Evolutionary conservation across 2,113 vertebrate genomes (phyloP).

Genomic region (Hassar affinis): DNA sequence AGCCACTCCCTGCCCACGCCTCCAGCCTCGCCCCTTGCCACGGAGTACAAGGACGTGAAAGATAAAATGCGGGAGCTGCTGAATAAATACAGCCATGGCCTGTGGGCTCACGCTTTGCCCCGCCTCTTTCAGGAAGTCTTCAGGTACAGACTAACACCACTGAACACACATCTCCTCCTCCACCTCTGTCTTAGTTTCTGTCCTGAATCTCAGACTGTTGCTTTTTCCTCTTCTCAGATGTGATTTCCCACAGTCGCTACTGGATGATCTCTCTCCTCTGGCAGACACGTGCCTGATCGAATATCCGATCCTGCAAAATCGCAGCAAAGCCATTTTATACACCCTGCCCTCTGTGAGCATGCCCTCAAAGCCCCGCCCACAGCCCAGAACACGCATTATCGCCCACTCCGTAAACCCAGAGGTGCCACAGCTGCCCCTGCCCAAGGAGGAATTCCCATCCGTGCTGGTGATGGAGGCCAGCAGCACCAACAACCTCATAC

Average conservation of each 20-base stretch:
- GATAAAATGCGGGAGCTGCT: conserved; percentile 79
- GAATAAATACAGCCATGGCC: conserved; percentile 78
- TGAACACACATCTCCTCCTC: neutral
- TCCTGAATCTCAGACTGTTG: neutral
- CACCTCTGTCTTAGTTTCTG: neutral
- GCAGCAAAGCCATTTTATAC: conserved; percentile 86
- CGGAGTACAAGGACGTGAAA: conserved; percentile 67
- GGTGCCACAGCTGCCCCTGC: conserved; percentile 75
- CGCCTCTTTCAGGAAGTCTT: conserved; percentile 83
- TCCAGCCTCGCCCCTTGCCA: conserved; percentile 4
- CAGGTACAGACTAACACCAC: conserved; percentile 57
- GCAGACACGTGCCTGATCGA: conserved; percentile 81
- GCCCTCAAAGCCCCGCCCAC: conserved; percentile 49
- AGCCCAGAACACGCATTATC: conserved; percentile 29
- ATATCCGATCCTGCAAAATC: conserved; percentile 75
- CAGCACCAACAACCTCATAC: conserved; percentile 78
- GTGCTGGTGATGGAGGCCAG: conserved; percentile 82
- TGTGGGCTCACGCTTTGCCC: conserved; percentile 88
- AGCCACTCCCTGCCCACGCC: conserved; percentile 1
- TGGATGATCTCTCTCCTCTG: conserved; percentile 78
- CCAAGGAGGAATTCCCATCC: conserved; percentile 78
- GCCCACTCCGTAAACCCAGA: conserved; percentile 43
- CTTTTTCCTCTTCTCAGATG: conserved; percentile 4
- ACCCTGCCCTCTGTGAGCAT: conserved; percentile 64
- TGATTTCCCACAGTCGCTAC: conserved; percentile 76